Base-by-base conservation (phyloP, 2,113 vertebrate genomes). In the Tragelaphus scriptus region DNA sequence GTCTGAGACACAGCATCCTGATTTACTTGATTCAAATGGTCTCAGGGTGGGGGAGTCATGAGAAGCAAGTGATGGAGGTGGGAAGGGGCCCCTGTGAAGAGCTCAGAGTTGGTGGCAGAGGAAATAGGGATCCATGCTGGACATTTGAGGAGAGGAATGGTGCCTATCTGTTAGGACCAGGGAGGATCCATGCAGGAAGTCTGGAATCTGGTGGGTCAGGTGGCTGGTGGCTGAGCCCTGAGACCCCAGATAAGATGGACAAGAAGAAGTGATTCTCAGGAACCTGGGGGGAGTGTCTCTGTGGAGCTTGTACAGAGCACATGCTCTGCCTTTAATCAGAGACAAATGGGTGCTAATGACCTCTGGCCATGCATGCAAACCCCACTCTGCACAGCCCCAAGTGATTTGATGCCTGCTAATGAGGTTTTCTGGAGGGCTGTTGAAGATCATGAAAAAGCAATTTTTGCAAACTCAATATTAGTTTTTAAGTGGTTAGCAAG, bases 381-480 rank as follows among this genome's bases (percentile, higher is more conserved):
- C 90, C 49, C 2, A 3, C 75, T 89, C 93, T 97, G 87, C 93
- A 87, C 87, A 98, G 93, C 98, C 87, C 96, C 36, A 61, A 82
- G 98, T 95, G 92, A 91, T 93, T 96, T n/a, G 59, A 26, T 7
- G 92, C 84, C 97, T 98, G 95, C 93, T 99, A 98, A 98, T 98
- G 98, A 98, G 98, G 88, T 98, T 98, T 99, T 97, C 98, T 97
- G 85, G 96, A 98, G 97, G 97, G 55, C 6, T 98, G 71, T 81
- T 93, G 94, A 98, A 97, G 96, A 97, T 98, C 75, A 97, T 99
- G 98, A 98, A 97, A 97, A 98, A 98, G 51, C 90, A 85, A 49
- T 95, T 98, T 98, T 98, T 98, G 94, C 97, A 98, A 98, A 96
- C 71, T 65, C 91, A 98, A 84, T 98, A 97, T 98, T 98, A 97